These are phyloP conservation scores for Cyprinus carpio DNA, from an alignment of 2,113 vertebrate genomes.

Conservation along the genomic window DNA sequence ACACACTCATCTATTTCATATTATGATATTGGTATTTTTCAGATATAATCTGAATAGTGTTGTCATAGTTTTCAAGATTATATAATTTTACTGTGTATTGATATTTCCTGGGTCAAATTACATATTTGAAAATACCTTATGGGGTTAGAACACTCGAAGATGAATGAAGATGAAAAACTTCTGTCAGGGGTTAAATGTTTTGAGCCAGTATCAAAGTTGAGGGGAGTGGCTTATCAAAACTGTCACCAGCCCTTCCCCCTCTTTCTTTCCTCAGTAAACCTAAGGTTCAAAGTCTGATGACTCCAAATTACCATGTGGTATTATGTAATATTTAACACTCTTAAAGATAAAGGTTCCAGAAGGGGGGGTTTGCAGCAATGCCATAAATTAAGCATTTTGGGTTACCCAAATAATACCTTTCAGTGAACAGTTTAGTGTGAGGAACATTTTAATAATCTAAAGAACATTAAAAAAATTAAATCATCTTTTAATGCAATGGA, in stretches of 20 bases:
- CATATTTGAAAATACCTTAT: not conserved
- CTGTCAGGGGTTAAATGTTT: not conserved
- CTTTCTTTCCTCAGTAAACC: not conserved
- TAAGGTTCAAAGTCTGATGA: slow-evolving; percentile 20
- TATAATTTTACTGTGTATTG: not conserved
- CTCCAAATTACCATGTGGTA: not conserved
- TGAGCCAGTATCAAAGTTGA: not conserved
- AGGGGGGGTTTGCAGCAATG: too few species aligned
- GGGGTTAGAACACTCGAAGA: not conserved
- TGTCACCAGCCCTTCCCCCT: not conserved
- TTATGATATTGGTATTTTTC: not conserved
- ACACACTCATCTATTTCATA: too few species aligned
- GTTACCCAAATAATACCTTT: too few species aligned
- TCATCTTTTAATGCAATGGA: too few species aligned
- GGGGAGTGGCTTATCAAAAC: not conserved
- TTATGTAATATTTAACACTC: not conserved
- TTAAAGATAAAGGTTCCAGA: too few species aligned
- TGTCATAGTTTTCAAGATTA: not conserved
- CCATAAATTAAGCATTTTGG: too few species aligned
- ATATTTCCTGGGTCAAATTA: not conserved
- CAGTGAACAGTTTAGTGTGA: too few species aligned
- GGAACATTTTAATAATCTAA: too few species aligned
- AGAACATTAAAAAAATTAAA: too few species aligned
- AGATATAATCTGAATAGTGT: not conserved
- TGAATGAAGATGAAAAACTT: not conserved